Conservation (phyloP, 1,140 invertebrate species). For the Acyrthosiphon pisum region DNA sequence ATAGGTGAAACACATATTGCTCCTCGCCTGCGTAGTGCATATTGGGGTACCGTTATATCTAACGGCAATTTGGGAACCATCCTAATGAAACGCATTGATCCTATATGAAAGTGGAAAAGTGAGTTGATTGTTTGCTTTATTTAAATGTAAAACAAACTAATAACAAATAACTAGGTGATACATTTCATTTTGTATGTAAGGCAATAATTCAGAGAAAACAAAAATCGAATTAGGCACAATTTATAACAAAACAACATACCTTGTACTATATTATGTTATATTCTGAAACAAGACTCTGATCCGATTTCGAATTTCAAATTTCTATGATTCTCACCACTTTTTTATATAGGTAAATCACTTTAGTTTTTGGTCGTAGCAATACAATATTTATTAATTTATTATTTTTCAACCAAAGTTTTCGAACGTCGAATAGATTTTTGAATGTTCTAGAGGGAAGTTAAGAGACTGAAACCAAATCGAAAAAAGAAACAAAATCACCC, state of each 20-base stretch:
- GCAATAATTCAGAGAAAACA: neutral
- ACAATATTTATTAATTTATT: neutral
- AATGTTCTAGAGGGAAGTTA: neutral
- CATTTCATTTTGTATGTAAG: neutral
- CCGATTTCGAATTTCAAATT: neutral
- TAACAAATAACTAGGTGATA: neutral
- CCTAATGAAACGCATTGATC: slow-evolving; percentile 19
- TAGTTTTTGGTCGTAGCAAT: neutral
- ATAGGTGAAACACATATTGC: slow-evolving; percentile 36
- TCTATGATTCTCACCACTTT: neutral
- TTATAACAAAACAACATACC: neutral
- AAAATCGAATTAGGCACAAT: neutral
- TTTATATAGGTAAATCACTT: neutral
- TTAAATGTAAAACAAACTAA: neutral
- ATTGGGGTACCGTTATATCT: slow-evolving; percentile 39
- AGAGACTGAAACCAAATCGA: neutral
- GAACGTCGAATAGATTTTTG: neutral
- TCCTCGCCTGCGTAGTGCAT: slow-evolving; percentile 47
- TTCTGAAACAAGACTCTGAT: neutral
- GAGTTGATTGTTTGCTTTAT: neutral
- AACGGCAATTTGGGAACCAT: slow-evolving; percentile 43
- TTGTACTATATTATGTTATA: neutral
- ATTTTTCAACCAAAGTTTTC: neutral
- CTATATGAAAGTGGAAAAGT: neutral
- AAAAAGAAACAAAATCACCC: neutral